Evolutionary conservation across 2,797 vertebrate genomes (phyloP).

Genomic region (Remorina albescens): DNA sequence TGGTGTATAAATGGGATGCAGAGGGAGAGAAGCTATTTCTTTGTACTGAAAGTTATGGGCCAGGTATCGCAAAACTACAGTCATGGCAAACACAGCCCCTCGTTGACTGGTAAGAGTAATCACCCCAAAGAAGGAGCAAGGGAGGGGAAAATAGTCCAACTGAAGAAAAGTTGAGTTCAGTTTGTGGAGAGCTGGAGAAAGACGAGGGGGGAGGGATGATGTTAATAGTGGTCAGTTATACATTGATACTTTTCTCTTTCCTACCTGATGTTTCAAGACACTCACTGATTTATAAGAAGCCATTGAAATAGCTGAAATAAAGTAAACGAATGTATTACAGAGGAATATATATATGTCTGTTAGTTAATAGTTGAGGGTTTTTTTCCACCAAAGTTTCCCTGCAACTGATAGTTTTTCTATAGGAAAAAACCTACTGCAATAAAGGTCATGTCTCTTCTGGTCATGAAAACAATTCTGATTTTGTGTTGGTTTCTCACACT

Average conservation of each 20-base stretch:
- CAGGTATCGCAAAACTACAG: conserved; percentile 73
- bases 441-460: conserved; percentile 21
- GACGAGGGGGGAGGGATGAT: not conserved
- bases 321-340: conserved; percentile 16
- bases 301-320: conserved; percentile 40
- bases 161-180: conserved; percentile 50
- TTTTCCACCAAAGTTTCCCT: not conserved
- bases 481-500: not conserved
- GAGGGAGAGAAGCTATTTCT: conserved; percentile 77
- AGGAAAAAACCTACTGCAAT: conserved; percentile 23
- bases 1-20: conserved; percentile 81
- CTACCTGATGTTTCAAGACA: conserved; percentile 31
- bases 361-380: not conserved
- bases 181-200: conserved; percentile 24
- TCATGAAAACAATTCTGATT: not conserved
- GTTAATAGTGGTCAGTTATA: conserved; percentile 21
- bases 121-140: conserved; percentile 62
- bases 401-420: conserved; percentile 14
- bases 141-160: conserved; percentile 29
- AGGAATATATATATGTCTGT: too few relatives aligned
- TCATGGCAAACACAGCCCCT: conserved; percentile 63
- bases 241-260: conserved; percentile 48
- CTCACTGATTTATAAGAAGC: conserved; percentile 35
- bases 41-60: conserved; percentile 76
- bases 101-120: conserved; percentile 75